Evolutionary conservation across 2,888 invertebrate genomes (phyloP).

Genomic region (Caenorhabditis parvicauda): DNA sequence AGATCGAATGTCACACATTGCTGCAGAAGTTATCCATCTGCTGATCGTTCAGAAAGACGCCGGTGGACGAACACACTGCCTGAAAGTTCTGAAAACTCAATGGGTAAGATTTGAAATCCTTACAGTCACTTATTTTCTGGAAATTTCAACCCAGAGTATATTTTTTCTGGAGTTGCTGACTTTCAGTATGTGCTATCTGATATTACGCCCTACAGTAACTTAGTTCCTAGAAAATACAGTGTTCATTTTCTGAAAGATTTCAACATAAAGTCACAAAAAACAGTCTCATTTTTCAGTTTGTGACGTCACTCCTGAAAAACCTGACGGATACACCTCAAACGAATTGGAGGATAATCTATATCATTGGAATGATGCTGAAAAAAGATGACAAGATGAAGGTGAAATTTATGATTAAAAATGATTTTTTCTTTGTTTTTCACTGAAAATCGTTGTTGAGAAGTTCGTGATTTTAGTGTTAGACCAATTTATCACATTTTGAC

Average conservation of each 20-base stretch:
- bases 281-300: conserved; percentile 8
- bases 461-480: too few relatives aligned
- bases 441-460: too few relatives aligned
- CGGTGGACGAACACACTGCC: conserved; percentile 2
- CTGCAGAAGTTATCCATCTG: neutral
- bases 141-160: too few relatives aligned
- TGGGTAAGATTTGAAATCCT: too few relatives aligned
- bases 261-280: too few relatives aligned
- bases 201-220: neutral
- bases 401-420: neutral
- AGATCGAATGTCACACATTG: conserved; percentile 1
- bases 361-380: conserved; percentile 6
- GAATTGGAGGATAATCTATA: neutral
- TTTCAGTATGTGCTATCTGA: too few relatives aligned
- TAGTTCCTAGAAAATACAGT: neutral
- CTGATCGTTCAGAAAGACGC: neutral
- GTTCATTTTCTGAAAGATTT: too few relatives aligned
- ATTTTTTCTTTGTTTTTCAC: neutral
- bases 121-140: too few relatives aligned
- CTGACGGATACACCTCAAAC: conserved; percentile 4
- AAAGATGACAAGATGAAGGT: conserved; percentile 12
- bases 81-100: neutral
- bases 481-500: too few relatives aligned
- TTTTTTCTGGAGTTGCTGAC: too few relatives aligned
- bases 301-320: conserved; percentile 1